Conservation (phyloP, 2,113 vertebrate genomes). For the Ovis aries region DNA sequence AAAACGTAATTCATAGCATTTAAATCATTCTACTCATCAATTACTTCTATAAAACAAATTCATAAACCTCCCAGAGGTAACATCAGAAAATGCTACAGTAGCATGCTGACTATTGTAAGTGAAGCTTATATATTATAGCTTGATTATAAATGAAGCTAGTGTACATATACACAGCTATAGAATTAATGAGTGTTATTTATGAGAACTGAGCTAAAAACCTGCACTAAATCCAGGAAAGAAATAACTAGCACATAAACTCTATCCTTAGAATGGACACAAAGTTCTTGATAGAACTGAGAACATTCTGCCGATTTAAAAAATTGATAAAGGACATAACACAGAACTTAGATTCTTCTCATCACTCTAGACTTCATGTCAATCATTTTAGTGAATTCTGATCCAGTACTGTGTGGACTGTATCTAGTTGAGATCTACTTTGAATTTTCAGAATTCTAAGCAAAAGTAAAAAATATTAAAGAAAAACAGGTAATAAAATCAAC, state of each 20-base stretch:
- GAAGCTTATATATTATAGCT: background rate
- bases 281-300: background rate
- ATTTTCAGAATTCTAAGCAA: background rate
- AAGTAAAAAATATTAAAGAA: background rate
- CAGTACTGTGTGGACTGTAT: background rate
- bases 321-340: background rate
- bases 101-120: background rate
- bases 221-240: background rate
- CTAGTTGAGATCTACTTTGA: conserved; percentile 7
- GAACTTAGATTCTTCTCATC: conserved; percentile 10
- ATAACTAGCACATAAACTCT: background rate
- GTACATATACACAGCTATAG: background rate
- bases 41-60: background rate
- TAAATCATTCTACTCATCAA: background rate
- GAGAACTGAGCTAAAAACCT: background rate
- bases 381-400: background rate
- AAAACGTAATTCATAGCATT: conserved; percentile 21
- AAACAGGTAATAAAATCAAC: background rate
- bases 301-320: background rate
- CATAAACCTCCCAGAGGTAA: background rate
- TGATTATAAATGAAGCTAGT: background rate
- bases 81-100: background rate
- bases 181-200: background rate
- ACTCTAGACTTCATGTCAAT: background rate
- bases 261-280: background rate